phyloP scores from a whole-genome alignment of 2,113 vertebrate genomes.

The Quiscalus mexicanus region DNA sequence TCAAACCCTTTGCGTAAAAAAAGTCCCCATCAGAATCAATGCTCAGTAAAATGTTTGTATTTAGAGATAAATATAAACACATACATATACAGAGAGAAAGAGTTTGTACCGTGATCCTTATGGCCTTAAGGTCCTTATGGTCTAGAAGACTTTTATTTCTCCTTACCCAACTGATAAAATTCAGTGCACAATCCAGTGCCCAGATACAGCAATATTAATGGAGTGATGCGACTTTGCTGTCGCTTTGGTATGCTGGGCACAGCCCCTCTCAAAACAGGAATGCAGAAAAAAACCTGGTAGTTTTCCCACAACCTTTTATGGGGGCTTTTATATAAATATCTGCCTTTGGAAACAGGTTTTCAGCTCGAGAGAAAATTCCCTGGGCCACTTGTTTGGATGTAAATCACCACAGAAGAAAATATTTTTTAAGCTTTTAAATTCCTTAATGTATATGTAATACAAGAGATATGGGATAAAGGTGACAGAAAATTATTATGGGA shows the following conservation, averaged over 20 bases:
- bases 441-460: conserved; percentile 18
- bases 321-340: conserved; percentile 43
- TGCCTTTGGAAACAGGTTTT: conserved; percentile 33
- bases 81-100: rapidly evolving
- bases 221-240: not conserved
- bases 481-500: conserved; percentile 52
- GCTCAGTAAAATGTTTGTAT: not conserved
- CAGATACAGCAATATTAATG: not conserved
- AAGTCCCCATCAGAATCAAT: not conserved
- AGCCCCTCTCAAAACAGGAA: conserved; percentile 24
- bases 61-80: not conserved
- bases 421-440: conserved; percentile 34
- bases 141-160: not conserved
- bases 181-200: not conserved
- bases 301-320: conserved; percentile 47
- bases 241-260: not conserved
- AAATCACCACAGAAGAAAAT: conserved; percentile 26
- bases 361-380: not conserved
- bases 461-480: conserved; percentile 8
- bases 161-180: not conserved
- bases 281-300: not conserved
- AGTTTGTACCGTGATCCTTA: not conserved
- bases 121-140: not conserved
- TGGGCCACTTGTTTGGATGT: conserved; percentile 10
- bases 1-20: not conserved